A percentile compares a stretch with the other conserved stretches of the same genome.
phyloP scores from a whole-genome alignment of 2,113 vertebrate genomes.

The Nothoprocta perdicaria region DNA sequence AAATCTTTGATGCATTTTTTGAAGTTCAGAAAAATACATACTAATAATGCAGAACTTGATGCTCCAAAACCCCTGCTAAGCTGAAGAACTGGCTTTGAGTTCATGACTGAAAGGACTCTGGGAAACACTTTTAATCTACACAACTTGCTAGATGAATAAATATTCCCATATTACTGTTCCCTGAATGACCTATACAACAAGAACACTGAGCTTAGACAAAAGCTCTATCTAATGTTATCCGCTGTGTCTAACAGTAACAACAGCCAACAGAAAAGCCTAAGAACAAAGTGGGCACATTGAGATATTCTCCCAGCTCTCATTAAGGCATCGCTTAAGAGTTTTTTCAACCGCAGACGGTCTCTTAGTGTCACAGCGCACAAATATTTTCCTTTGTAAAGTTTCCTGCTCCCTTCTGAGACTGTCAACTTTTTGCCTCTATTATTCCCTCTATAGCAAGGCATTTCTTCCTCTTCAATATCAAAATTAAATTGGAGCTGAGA shows the following conservation, averaged over 20 bases:
- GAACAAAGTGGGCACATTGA: rapidly evolving
- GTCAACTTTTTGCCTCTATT: not conserved
- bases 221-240: not conserved
- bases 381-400: not conserved
- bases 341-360: not conserved
- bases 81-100: not conserved
- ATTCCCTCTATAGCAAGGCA: not conserved
- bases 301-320: not conserved
- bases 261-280: not conserved
- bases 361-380: not conserved
- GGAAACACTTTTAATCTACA: not conserved
- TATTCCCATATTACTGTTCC: not conserved
- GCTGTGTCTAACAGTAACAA: not conserved
- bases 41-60: rapidly evolving
- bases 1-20: slow-evolving; percentile 25
- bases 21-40: not conserved
- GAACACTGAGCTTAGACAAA: not conserved
- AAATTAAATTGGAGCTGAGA: slow-evolving; percentile 1
- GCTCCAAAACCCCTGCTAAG: not conserved
- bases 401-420: not conserved
- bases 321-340: not conserved
- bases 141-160: not conserved
- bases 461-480: not conserved
- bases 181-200: not conserved
- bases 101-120: too few species aligned